phyloP scores from a whole-genome alignment of 2,797 vertebrate species.

The Anableps anableps region DNA sequence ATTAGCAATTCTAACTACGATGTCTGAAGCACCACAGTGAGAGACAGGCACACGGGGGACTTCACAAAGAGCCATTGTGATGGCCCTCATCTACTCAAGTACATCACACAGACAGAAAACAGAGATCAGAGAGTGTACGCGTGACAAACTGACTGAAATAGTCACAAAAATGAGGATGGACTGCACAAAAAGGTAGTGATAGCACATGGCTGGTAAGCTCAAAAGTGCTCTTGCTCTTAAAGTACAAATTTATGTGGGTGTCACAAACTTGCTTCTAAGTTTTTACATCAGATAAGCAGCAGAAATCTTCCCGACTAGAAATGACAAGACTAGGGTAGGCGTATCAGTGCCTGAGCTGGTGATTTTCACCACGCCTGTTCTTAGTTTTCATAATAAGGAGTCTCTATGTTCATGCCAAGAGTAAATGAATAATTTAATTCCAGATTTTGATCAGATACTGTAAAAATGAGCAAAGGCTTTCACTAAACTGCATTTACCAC shows the following conservation, averaged over 20 bases:
- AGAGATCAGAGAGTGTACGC: conserved; percentile 63
- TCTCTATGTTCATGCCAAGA: conserved; percentile 21
- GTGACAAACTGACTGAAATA: conserved; percentile 46
- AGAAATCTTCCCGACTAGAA: conserved; percentile 45
- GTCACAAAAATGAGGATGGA: conserved; percentile 18
- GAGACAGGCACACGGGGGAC: conserved; percentile 57
- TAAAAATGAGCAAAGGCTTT: background rate
- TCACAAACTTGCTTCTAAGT: conserved; percentile 21
- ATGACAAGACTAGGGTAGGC: conserved; percentile 16
- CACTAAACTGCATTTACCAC: too few species aligned
- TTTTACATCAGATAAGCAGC: conserved; percentile 49
- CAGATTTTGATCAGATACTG: background rate
- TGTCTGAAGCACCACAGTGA: conserved; percentile 70
- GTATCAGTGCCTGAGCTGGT: conserved; percentile 11
- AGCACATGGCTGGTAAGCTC: conserved; percentile 5
- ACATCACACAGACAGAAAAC: conserved; percentile 61
- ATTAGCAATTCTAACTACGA: conserved; percentile 79
- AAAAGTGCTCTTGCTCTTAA: background rate
- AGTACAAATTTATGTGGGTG: conserved; percentile 6
- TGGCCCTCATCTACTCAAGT: conserved; percentile 61
- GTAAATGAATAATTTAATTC: background rate
- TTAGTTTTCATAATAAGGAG: conserved; percentile 13
- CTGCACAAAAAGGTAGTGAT: conserved; percentile 9
- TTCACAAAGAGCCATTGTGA: conserved; percentile 77
- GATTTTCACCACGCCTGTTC: conserved; percentile 42